Conservation (phyloP, 2,113 vertebrate species). For the Polyodon spathula region DNA sequence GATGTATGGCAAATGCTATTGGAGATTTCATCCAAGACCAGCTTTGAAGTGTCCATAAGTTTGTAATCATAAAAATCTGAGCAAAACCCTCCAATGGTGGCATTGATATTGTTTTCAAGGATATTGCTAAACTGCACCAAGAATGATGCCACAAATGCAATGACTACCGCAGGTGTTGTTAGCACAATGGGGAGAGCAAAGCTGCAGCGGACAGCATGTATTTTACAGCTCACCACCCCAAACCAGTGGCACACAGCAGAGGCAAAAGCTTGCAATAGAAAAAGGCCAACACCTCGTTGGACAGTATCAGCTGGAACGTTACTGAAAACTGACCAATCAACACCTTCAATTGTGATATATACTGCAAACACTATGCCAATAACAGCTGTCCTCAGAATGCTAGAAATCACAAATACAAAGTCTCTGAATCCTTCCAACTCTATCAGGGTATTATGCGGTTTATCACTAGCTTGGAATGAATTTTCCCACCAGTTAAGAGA, state of each 20-base stretch:
- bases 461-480: conserved; percentile 48
- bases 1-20: conserved; percentile 57
- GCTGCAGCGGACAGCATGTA: conserved; percentile 53
- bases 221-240: conserved; percentile 64
- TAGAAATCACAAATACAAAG: conserved; percentile 52
- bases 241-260: conserved; percentile 66
- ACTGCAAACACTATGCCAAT: conserved; percentile 45
- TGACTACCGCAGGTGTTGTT: conserved; percentile 46
- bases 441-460: conserved; percentile 35
- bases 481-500: conserved; percentile 70
- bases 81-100: conserved; percentile 38
- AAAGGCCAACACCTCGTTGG: conserved; percentile 40
- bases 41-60: conserved; percentile 27
- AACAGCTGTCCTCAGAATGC: conserved; percentile 47
- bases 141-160: conserved; percentile 51
- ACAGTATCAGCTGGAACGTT: conserved; percentile 22
- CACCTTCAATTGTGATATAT: conserved; percentile 31
- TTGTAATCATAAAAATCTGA: conserved; percentile 18
- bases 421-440: conserved; percentile 51
- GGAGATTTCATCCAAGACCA: conserved; percentile 47
- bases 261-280: conserved; percentile 55
- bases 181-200: conserved; percentile 51
- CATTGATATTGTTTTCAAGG: accelerated
- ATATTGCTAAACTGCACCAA: conserved; percentile 23
- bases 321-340: conserved; percentile 29